Base-by-base conservation (phyloP, 2,797 vertebrate species). In the Iguana delicatissima region DNA sequence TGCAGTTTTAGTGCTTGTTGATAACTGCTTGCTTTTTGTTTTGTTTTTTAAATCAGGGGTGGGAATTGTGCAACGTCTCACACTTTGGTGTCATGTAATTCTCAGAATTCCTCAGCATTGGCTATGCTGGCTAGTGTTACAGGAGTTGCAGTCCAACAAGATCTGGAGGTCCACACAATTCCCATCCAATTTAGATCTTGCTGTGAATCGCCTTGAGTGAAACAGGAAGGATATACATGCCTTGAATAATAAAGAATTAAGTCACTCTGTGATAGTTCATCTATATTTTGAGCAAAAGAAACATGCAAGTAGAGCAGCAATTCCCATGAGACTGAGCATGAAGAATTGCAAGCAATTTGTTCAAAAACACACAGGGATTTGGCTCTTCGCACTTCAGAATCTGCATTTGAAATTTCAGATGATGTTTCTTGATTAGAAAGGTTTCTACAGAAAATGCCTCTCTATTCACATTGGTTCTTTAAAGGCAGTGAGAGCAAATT, bases 181-280 rank as follows among this genome's bases (percentile, higher is more conserved):
- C 59, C 59, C 59, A 62, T 20, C 20, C 59, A 22, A 62, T 85
- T 74, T 35, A 57, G 5, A 38, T 16, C n/a, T 35, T 26, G n/a
- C n/a, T 85, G 32, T 87, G 57, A 79, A 9, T 10, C 14, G 10
- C 14, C 35, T 77, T 42, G 57, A 24, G 38, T 22, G 13, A n/a
- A 29, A 77, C 22, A 64, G 18, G 32, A 42, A 64, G n/a, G 74
- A 14, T 14, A 46, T 62, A 46, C 77, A 86, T 32, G 73, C 18
- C n/a, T 46, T 62, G 20, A 46, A 87, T 64, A 59, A 79, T 64
- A 64, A 77, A 77, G 18, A 86, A 59, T 38, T 83, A 55, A 85
- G 62, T 38, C 62, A 38, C 32, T 79, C 55, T 72, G 87, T 73
- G 67, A 73, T 16, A 24, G 55, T 6, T 29, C 12, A 12, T 59